Evolutionary conservation across 92 coral and sea anemone species (phyloP).

Genomic region (Actinernus sp.): DNA sequence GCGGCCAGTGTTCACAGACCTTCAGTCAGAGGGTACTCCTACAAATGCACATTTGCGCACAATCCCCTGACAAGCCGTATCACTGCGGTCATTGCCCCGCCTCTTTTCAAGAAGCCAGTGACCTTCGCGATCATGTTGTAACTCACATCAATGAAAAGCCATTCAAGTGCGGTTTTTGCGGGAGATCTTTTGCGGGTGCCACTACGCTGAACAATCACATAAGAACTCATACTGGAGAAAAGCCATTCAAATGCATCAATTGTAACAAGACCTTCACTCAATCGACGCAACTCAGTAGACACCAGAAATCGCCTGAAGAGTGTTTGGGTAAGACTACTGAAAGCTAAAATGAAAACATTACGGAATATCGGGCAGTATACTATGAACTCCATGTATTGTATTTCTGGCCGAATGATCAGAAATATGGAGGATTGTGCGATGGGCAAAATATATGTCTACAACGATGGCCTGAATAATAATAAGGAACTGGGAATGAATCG

Average conservation of each 20-base stretch:
- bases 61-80: constrained; percentile 89
- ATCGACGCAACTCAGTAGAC: constrained; percentile 97
- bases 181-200: constrained; percentile 98
- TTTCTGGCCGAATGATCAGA: too few relatives aligned
- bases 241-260: constrained; percentile 92
- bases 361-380: too few relatives aligned
- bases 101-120: constrained; percentile 87
- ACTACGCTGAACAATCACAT: constrained; percentile 97
- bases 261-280: constrained; percentile 87
- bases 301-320: constrained; percentile 89
- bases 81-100: constrained; percentile 99
- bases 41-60: constrained; percentile 97
- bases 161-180: constrained; percentile 98
- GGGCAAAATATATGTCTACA: too few relatives aligned
- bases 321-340: constrained; percentile 52
- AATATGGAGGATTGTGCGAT: too few relatives aligned
- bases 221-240: constrained; percentile 98
- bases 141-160: constrained; percentile 98
- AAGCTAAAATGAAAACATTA: too few relatives aligned
- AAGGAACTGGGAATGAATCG: too few relatives aligned
- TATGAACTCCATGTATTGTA: too few relatives aligned
- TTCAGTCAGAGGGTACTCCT: constrained; percentile 93
- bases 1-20: constrained; percentile 95
- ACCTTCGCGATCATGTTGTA: constrained; percentile 95
- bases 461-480: too few relatives aligned